Evolutionary conservation across 2,113 vertebrate genomes (phyloP), one percentile per base, ranked within the genome.

Genomic region (Romanogobio albipinnatus): DNA sequence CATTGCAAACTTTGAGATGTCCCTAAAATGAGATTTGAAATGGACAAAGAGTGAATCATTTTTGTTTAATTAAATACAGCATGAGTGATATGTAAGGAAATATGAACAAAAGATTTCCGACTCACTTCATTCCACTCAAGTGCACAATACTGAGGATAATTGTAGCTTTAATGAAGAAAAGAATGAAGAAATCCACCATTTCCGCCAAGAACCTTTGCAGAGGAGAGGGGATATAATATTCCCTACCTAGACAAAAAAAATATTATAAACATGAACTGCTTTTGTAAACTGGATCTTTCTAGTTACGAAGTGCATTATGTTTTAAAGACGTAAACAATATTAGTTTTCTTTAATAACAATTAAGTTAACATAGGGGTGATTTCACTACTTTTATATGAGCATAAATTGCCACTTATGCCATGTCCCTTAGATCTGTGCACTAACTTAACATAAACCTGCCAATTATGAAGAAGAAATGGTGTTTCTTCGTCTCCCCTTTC

Each of bases 1-100:
- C 97, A 99, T 97, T 84, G 97, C 98, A 88, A 99, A 99, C 93
- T 99, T 99, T 79, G 97, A 99, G 90, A 99, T 96, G 90, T 99
- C 98, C 92, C 98, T 99, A 88, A 15, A 90, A 93, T 17, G 2
- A 0, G 17, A 26, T 75, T 61, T 39, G 19, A n/a, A 73, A 68
- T 51, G 13, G 45, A 26, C 39, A 84, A 62, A 24, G 76, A 43
- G 76, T 47, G 8, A 45, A 26, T 9, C 5, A 24, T 24, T 78
- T 39, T 56, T 14, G 10, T 47, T 61, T 24, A 45, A 47, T 24
- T 9, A 43, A 70, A n/a, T 22, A n/a, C n/a, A 47, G n/a, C 36
- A 26, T 62, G 4, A 26, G 56, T 17, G 9, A 81, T n/a, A 36
- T 53, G 24, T 53, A 36, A 14, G 17, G 29, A 84, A 56, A 51